These are phyloP conservation scores for Scaptomyza pallida DNA, from an alignment of 1,140 invertebrate genomes.

Conservation along the genomic window DNA sequence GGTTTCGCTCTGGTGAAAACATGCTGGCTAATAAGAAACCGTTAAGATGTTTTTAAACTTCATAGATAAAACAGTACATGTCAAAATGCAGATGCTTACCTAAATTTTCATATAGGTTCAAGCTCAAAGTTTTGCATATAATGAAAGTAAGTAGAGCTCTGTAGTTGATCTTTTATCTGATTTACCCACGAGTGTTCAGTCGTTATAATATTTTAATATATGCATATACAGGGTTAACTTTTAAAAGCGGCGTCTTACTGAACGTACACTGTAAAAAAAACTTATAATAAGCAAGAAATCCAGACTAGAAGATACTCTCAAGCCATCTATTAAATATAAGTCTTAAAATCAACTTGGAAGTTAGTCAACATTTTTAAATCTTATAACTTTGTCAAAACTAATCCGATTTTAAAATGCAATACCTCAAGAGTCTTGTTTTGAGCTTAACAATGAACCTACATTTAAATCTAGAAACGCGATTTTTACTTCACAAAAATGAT, in stretches of 20 bases:
- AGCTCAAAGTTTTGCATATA: slow-evolving; percentile 12
- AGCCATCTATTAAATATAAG: no score
- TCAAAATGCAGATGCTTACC: slow-evolving; percentile 20
- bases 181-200: background rate
- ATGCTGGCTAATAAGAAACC: slow-evolving; percentile 22
- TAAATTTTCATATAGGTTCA: slow-evolving; percentile 2
- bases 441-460: no score
- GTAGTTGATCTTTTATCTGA: no score
- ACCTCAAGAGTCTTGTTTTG: no score
- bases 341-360: no score
- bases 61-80: slow-evolving; percentile 13
- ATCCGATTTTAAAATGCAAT: no score
- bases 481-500: no score
- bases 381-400: no score
- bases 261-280: slow-evolving; percentile 7
- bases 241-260: background rate
- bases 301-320: no score
- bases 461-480: no score
- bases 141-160: background rate
- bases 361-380: no score
- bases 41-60: slow-evolving; percentile 20
- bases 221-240: background rate
- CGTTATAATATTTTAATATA: slow-evolving; percentile 12
- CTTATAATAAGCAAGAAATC: no score
- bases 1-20: slow-evolving; percentile 22